These are phyloP conservation scores for Muntiacus reevesi DNA, from an alignment of 2,113 vertebrate species.

Conservation along the genomic window DNA sequence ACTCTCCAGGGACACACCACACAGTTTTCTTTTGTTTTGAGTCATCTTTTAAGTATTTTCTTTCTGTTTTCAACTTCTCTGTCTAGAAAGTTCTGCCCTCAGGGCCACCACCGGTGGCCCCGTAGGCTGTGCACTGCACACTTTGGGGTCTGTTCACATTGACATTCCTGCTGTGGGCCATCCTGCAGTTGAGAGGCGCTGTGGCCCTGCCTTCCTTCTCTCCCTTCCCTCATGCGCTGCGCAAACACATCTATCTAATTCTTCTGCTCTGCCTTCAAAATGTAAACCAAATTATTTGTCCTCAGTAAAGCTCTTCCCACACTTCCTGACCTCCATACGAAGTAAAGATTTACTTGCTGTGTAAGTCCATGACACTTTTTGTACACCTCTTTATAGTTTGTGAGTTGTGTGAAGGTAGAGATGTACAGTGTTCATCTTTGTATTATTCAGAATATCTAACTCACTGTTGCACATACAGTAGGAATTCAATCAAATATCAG, in stretches of 20 bases:
- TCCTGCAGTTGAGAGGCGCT: background rate
- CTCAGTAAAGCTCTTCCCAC: background rate
- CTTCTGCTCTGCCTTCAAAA: background rate
- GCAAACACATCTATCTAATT: background rate
- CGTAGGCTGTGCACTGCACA: background rate
- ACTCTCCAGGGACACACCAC: background rate
- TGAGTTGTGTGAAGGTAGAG: background rate
- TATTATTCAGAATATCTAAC: background rate
- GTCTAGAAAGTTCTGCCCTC: background rate
- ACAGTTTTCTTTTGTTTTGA: background rate
- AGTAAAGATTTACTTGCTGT: background rate
- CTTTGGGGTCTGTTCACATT: fast-evolving
- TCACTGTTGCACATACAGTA: background rate
- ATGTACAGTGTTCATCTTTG: background rate
- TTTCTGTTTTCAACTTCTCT: background rate
- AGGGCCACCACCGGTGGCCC: background rate
- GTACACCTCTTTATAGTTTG: background rate
- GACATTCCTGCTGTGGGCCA: background rate
- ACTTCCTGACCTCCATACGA: background rate
- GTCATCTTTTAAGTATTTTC: background rate
- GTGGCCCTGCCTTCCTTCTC: background rate
- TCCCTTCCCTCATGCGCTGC: background rate
- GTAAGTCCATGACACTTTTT: background rate
- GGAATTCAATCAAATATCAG: background rate
- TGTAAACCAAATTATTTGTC: background rate